Evolutionary conservation across 30 jellyfish, hydroid and myxozoan genomes (phyloP), one percentile per base, ranked within the genome.

Genomic region (Aurelia aurita): DNA sequence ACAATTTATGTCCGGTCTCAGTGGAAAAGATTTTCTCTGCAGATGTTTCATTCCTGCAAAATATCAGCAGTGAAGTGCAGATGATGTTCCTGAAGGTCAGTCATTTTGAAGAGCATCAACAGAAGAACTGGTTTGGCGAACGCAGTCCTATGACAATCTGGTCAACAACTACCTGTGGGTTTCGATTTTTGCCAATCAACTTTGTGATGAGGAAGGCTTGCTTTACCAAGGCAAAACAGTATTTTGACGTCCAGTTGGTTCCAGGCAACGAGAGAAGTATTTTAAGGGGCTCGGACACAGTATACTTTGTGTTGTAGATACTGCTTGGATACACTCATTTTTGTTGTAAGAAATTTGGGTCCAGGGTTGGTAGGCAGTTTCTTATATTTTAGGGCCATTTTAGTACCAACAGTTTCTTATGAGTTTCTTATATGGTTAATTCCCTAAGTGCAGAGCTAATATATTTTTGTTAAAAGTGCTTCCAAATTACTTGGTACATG

Each of bases 141-240:
- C 46, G 39, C 46, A 62, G 46, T 62, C 46, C 46, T 4, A 21
- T 28, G 39, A 21, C 3, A 62, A 23, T 62, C 46, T 62, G 74
- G 74, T 62, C 39, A 62, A 62, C 74, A 62, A 62, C 74, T 1
- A 23, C 39, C 74, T 62, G 39, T 25, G 39, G 46, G 46, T 21
- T 2, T 21, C 39, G 10, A 13, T 21, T 62, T 4, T 2, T 62
- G 46, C 74, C 39, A 25, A 62, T 62, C 39, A 62, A 62, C 74
- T 62, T 62, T 62, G 74, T 62, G 39, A 62, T 13, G 74, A 62
- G 74, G 74, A 62, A 62, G 74, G 74, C 46, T 62, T 62, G 47
- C 74, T 62, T 62, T 62, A 62, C 74, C 2, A 62, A 62, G 74
- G 46, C 74, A 62, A 62, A 62, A 62, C 74, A 62, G 74, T 62